phyloP scores from a whole-genome alignment of 2,888 invertebrate species.

The Drosophila demipolita region DNA sequence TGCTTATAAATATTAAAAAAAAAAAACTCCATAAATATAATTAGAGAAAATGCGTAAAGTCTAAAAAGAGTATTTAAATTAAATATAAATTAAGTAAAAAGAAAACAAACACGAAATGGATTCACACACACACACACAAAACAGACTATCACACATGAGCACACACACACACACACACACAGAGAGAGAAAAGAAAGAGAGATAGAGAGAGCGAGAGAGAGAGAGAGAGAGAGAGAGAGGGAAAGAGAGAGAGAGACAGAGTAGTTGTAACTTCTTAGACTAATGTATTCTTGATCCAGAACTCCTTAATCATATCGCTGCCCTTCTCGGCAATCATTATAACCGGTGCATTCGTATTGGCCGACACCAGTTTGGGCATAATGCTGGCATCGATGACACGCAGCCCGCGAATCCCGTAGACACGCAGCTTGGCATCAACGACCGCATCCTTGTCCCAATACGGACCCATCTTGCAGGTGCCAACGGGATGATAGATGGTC shows the following conservation, averaged over 20 bases:
- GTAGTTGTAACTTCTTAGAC: constrained; percentile 60
- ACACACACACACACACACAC: constrained; percentile 2
- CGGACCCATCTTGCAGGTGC: constrained; percentile 96
- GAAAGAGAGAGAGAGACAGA: background rate
- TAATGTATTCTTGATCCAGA: constrained; percentile 89
- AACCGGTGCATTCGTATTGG: constrained; percentile 93
- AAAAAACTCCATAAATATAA: constrained; percentile 17
- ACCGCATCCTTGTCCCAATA: constrained; percentile 94
- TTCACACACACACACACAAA: constrained; percentile 17
- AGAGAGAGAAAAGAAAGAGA: background rate
- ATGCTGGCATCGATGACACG: constrained; percentile 94
- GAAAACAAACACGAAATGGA: constrained; percentile 12
- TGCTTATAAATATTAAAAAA: constrained; percentile 50
- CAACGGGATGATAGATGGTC: constrained; percentile 94
- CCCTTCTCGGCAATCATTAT: constrained; percentile 97
- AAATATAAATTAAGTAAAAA: background rate
- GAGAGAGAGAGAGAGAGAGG: background rate
- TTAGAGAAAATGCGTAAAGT: background rate
- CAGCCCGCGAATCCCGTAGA: constrained; percentile 92
- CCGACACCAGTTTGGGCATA: constrained; percentile 94
- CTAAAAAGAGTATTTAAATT: background rate
- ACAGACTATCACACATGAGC: constrained; percentile 14
- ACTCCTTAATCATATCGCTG: constrained; percentile 94
- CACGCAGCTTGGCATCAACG: constrained; percentile 91
- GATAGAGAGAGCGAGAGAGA: background rate